Percentiles rank a stretch among this genome's conserved stretches.
These are phyloP conservation scores for Bradysia coprophila DNA, from an alignment of 1,140 invertebrate species.

Conservation along the genomic window DNA sequence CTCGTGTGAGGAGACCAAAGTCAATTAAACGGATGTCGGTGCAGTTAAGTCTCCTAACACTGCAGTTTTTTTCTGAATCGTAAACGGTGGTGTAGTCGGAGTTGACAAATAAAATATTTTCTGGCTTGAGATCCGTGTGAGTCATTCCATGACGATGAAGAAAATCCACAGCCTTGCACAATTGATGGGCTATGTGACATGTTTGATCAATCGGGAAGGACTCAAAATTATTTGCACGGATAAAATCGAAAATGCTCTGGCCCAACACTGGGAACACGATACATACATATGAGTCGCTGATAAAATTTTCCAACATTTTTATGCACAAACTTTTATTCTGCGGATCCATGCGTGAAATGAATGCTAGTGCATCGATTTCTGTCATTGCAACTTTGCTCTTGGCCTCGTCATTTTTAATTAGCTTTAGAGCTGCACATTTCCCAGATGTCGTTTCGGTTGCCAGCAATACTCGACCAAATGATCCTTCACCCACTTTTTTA, in stretches of 20 bases:
- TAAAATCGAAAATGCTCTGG: too few relatives aligned
- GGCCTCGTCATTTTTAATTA: conserved; percentile 99
- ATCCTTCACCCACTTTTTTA: conserved; percentile 95
- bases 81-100: conserved; percentile 79
- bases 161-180: conserved; percentile 95
- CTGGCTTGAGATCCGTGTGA: conserved; percentile 98
- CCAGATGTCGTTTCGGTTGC: too few relatives aligned
- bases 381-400: conserved; percentile 97
- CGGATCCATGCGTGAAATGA: conserved; percentile 85
- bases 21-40: conserved; percentile 94
- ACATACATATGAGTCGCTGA: conserved; percentile 52
- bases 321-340: conserved; percentile 89
- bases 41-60: conserved; percentile 67
- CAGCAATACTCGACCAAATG: conserved; percentile 99
- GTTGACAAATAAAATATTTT: conserved; percentile 96
- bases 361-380: conserved; percentile 98
- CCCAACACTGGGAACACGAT: conserved; percentile 45
- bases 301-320: conserved; percentile 97
- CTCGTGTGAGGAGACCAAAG: conserved; percentile 98
- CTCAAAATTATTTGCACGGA: conserved; percentile 97
- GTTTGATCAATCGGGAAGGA: conserved; percentile 96
- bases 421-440: conserved; percentile 94
- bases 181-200: conserved; percentile 92
- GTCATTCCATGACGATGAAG: conserved; percentile 95
- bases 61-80: conserved; percentile 81